A percentile compares a stretch with the other conserved stretches of the same genome.
These are phyloP conservation scores for Euplexia lucipara DNA, from an alignment of 2,888 invertebrate species.

Conservation along the genomic window DNA sequence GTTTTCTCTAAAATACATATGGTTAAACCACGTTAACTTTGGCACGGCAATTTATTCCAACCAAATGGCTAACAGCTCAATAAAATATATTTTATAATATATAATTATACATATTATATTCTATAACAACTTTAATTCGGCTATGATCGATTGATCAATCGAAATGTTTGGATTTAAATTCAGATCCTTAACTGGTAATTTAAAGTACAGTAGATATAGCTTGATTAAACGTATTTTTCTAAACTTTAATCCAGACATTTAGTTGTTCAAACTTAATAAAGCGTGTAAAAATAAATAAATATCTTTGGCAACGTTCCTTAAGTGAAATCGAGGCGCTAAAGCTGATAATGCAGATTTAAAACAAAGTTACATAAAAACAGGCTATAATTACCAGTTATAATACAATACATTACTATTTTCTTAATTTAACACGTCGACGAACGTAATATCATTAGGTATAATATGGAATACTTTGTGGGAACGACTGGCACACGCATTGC, in stretches of 20 bases:
- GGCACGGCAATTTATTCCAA: conserved; percentile 78
- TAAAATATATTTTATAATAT: conserved; percentile 40
- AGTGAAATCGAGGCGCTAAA: conserved; percentile 66
- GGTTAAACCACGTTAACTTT: conserved; percentile 75
- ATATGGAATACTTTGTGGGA: conserved; percentile 72
- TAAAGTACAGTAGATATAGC: background rate
- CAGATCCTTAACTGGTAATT: background rate
- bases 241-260: conserved; percentile 41
- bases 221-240: background rate
- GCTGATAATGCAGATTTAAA: conserved; percentile 62
- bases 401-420: conserved; percentile 67
- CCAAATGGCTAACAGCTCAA: conserved; percentile 61
- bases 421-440: conserved; percentile 78
- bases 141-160: conserved; percentile 41
- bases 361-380: conserved; percentile 47
- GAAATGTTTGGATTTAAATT: conserved; percentile 46
- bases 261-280: conserved; percentile 45
- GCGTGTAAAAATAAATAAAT: conserved; percentile 52
- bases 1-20: conserved; percentile 63
- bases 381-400: conserved; percentile 64
- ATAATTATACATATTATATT: too few species aligned
- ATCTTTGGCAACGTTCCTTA: conserved; percentile 75
- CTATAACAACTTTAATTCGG: conserved; percentile 62
- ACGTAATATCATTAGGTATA: conserved; percentile 67
- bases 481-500: conserved; percentile 52